These are phyloP conservation scores for Emys orbicularis DNA, from an alignment of 2,797 vertebrate genomes.

Conservation along the genomic window DNA sequence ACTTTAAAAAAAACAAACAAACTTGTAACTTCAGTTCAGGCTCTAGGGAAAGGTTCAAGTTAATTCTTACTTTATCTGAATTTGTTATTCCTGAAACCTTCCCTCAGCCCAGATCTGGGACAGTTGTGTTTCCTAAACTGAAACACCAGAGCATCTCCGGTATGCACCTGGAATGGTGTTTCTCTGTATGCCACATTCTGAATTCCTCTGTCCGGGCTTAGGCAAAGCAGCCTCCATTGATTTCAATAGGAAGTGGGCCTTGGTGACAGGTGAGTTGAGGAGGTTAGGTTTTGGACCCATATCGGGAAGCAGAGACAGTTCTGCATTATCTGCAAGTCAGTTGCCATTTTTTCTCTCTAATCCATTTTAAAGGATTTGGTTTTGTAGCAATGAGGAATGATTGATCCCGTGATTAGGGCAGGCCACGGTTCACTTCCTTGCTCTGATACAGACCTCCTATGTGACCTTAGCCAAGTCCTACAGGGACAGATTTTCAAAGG, in stretches of 20 bases:
- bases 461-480: too few species aligned
- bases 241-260: background rate
- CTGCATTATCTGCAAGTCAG: background rate
- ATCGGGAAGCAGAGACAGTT: background rate
- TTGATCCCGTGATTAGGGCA: background rate
- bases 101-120: background rate
- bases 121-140: background rate
- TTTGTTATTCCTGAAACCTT: background rate
- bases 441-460: background rate
- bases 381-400: background rate
- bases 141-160: background rate
- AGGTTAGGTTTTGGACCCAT: background rate
- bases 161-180: background rate
- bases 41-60: background rate
- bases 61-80: background rate
- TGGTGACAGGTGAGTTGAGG: background rate
- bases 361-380: background rate
- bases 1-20: background rate
- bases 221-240: background rate
- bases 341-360: background rate
- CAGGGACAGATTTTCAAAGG: too few species aligned
- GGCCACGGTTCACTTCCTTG: background rate
- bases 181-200: background rate
- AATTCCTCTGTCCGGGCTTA: background rate
- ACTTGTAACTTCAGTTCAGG: background rate